Evolutionary conservation across 2,888 invertebrate species (phyloP), one percentile per base, ranked within the genome.

Genomic region (Rotaria magnacalcarata): DNA sequence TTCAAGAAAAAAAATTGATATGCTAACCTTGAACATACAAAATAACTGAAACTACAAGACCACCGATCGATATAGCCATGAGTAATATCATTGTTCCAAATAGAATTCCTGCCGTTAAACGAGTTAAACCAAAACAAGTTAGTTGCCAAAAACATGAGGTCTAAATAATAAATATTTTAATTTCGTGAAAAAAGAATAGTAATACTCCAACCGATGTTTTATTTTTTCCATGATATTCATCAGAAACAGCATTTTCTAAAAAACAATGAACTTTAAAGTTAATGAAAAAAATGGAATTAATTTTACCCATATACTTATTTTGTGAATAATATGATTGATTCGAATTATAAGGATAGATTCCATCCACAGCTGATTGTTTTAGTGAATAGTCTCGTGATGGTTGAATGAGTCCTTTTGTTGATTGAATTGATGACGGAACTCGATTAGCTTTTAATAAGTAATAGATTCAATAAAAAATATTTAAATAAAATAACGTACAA

Each of bases 101-200:
- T 80, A 80, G 21, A 47, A 80, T 24, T 24, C 43, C 47, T 6
- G 47, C 80, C n/a, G 11, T 80, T 7, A 80, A 47, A 4, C 80
- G 80, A n/a, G 8, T 80, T 16, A 80, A 80, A n/a, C 80, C 80
- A 34, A 80, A 80, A n/a, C 80, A 80, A 14, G 47, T 14, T 47
- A 47, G 80, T 80, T 47, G 47, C 8, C n/a, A 47, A 19, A 21
- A 41, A 24, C 47, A 80, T 47, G 34, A 7, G n/a, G 21, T n/a
- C 80, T 80, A 6, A 54, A 27, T 47, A 21, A 80, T 7, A 47
- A 11, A 80, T 19, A 19, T 19, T 27, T 67, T 67, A 54, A 7
- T 21, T 34, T 19, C 34, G 8, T 34, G 6, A 4, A 67, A 6
- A 34, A 27, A 16, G 6, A 19, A 34, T 27, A 2, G 34, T 27